phyloP scores from a whole-genome alignment of 2,797 vertebrate species.

The Sebastes taczanowskii region DNA sequence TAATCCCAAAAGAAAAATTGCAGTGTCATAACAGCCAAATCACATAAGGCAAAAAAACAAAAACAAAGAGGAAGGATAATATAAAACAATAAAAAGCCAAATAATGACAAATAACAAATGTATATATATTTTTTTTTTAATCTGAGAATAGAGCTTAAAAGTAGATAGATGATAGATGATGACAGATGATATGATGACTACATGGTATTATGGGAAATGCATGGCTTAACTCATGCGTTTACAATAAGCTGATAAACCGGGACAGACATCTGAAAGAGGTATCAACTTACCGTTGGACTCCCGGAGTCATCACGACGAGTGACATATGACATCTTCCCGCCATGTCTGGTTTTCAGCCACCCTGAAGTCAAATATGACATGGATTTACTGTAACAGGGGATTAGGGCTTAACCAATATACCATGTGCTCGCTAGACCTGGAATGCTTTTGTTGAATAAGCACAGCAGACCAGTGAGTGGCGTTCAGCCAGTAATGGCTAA shows the following conservation, averaged over 20 bases:
- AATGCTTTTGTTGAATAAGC: conserved; percentile 56
- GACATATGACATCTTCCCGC: conserved; percentile 36
- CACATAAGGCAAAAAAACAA: background rate
- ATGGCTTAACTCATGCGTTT: background rate
- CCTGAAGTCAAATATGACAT: conserved; percentile 54
- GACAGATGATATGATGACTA: background rate
- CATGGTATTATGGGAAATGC: background rate
- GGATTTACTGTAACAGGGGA: conserved; percentile 67
- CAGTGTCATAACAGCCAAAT: background rate
- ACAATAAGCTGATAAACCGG: background rate
- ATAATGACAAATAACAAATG: too few species aligned
- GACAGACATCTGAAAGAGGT: background rate
- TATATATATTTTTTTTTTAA: background rate
- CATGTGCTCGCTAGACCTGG: conserved; percentile 43
- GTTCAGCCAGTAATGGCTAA: conserved; percentile 36
- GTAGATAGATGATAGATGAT: background rate
- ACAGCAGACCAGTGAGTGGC: conserved; percentile 44
- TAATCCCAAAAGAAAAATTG: background rate
- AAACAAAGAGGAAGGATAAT: too few species aligned
- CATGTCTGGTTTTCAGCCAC: conserved; percentile 41
- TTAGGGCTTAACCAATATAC: conserved; percentile 42
- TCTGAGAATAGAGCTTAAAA: background rate
- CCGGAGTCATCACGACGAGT: conserved; percentile 41
- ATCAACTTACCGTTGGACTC: background rate
- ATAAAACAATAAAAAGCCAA: background rate